phyloP scores from a whole-genome alignment of 2,888 invertebrate species.

The Aelia acuminata region DNA sequence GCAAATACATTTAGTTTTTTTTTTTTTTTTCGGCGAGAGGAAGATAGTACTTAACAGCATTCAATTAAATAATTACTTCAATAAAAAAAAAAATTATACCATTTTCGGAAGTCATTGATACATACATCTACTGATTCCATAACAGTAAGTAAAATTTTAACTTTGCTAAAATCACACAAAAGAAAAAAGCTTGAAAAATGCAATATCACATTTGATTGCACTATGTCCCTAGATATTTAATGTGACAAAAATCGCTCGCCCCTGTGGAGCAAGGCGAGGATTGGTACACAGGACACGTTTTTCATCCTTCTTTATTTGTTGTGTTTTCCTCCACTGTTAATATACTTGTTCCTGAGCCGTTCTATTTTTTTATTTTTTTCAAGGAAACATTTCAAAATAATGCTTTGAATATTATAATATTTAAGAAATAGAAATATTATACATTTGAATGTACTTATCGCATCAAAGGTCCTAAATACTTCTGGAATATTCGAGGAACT shows the following conservation, averaged over 20 bases:
- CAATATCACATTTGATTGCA: not conserved
- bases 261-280: not conserved
- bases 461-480: too few relatives aligned
- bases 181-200: not conserved
- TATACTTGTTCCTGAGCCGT: slow-evolving; percentile 28
- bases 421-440: too few relatives aligned
- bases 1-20: too few relatives aligned
- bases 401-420: too few relatives aligned
- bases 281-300: slow-evolving; percentile 11
- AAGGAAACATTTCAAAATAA: not conserved
- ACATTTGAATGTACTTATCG: too few relatives aligned
- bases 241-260: not conserved
- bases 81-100: too few relatives aligned
- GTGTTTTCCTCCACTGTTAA: not conserved
- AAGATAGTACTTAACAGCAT: too few relatives aligned
- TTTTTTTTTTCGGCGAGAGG: too few relatives aligned
- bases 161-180: not conserved
- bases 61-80: too few relatives aligned
- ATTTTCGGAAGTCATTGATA: too few relatives aligned
- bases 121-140: too few relatives aligned
- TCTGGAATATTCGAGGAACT: too few relatives aligned
- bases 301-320: slow-evolving; percentile 34
- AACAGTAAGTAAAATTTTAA: not conserved
- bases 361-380: not conserved
- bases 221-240: not conserved